Evolutionary conservation across 2,113 vertebrate species (phyloP), one percentile per base, ranked within the genome.

Genomic region (Acrocephalus kingi): DNA sequence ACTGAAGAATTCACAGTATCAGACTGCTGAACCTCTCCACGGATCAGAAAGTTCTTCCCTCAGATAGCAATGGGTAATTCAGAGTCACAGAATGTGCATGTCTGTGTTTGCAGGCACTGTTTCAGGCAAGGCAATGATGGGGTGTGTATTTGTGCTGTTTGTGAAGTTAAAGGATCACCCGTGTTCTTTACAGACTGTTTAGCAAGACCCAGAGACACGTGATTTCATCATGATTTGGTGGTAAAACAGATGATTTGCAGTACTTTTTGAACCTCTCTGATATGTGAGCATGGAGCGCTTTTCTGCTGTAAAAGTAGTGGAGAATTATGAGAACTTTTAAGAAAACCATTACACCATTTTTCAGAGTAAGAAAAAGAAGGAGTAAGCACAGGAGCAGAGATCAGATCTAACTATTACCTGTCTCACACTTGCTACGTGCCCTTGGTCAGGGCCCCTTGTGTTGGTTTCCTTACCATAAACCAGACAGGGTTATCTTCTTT

Each of bases 401-500:
- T 95, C 76, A 76, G 37, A 88, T 92, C 76, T 92, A 74, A 45
- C 83, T 90, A 37, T 87, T 92, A 54, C 64, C 90, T 93, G 69
- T 68, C 80, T 95, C 93, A 69, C 76, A 62, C 41, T 92, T 81
- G 83, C 56, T 87, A 45, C 14, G 80, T 93, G 83, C 87, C 86
- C 61, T 92, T 87, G 88, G 86, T 81, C 92, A 84, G 73, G 76
- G 89, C 75, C 66, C 33, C 5, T 0, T 58, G 76, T 89, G 93
- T 62, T 86, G 2, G 66, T 89, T 96, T 93, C 71, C 83, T n/a
- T 58, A 82, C 86, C 62, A 87, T 93, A 89, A 96, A 95, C 21
- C 73, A 93, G 83, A 58, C 4, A 27, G 56, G 82, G 79, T 94
- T 95, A 95, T 96, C 93, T 94, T 89, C 90, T 93, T 95, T 95